A percentile compares a stretch with the other conserved stretches of the same genome.
Conservation (phyloP, 2,797 vertebrate genomes). For the Cossypha caffra region DNA sequence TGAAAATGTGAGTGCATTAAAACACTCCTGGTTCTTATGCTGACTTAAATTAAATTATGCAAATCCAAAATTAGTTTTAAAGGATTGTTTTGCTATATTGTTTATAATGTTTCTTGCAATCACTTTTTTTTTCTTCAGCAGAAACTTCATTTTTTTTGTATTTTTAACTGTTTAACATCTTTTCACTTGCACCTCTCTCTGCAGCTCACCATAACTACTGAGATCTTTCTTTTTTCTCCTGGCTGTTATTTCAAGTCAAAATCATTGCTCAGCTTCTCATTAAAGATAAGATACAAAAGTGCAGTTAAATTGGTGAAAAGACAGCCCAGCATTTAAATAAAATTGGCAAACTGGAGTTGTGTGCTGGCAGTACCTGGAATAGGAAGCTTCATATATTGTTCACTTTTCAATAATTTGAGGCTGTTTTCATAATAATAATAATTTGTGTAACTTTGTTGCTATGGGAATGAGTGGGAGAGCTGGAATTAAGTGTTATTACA, state of each 20-base stretch:
- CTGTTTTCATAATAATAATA: not conserved
- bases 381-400: not conserved
- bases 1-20: not conserved
- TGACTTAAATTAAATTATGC: not conserved
- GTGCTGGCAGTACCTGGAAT: not conserved
- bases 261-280: not conserved
- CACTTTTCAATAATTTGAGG: not conserved
- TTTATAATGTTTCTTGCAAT: not conserved
- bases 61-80: not conserved
- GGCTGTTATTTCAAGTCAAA: not conserved
- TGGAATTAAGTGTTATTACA: not conserved
- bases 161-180: not conserved
- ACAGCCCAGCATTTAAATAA: not conserved
- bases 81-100: not conserved
- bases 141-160: not conserved
- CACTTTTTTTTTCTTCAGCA: not conserved
- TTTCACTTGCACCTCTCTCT: not conserved
- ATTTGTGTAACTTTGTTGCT: not conserved
- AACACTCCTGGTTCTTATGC: not conserved
- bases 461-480: not conserved
- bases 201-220: fast-evolving
- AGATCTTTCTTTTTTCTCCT: not conserved
- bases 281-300: not conserved
- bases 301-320: not conserved
- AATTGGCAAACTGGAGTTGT: not conserved